phyloP scores from a whole-genome alignment of 2,888 invertebrate genomes.

The Agonopterix alstromeriana region DNA sequence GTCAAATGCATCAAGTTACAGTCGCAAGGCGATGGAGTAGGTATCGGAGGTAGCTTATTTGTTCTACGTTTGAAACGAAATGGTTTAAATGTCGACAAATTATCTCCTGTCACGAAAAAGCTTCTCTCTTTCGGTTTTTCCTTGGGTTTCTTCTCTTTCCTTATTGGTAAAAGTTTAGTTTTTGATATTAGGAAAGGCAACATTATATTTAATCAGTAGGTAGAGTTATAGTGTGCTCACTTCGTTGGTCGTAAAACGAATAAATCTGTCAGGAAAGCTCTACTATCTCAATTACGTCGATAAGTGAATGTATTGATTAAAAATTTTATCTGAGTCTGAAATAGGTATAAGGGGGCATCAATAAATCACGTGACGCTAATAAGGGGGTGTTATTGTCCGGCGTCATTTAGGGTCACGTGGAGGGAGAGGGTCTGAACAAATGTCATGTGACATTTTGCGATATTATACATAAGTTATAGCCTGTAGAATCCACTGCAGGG shows the following conservation, averaged over 20 bases:
- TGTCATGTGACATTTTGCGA: too few species aligned
- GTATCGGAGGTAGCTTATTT: constrained; percentile 28
- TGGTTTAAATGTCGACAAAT: constrained; percentile 31
- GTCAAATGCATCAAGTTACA: constrained; percentile 56
- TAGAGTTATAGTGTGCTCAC: too few species aligned
- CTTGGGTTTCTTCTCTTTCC: constrained; percentile 31
- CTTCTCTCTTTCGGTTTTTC: constrained; percentile 30
- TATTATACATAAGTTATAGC: too few species aligned
- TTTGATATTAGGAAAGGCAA: constrained; percentile 61
- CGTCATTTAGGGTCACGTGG: too few species aligned
- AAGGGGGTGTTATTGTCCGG: too few species aligned
- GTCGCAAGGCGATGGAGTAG: constrained; percentile 36
- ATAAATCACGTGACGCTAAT: too few species aligned
- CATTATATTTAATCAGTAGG: constrained; percentile 25
- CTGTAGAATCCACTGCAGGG: too few species aligned
- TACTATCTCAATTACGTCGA: constrained; percentile 1
- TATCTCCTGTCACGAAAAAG: constrained; percentile 40
- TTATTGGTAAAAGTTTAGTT: constrained; percentile 45
- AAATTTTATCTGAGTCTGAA: not conserved
- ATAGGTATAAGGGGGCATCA: not conserved
- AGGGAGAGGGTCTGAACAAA: too few species aligned
- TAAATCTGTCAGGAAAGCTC: not conserved
- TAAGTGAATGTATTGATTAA: not conserved
- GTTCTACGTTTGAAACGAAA: constrained; percentile 32
- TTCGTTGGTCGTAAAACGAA: too few species aligned